Evolutionary conservation across 2,113 vertebrate genomes (phyloP).

Genomic region (Sula dactylatra): DNA sequence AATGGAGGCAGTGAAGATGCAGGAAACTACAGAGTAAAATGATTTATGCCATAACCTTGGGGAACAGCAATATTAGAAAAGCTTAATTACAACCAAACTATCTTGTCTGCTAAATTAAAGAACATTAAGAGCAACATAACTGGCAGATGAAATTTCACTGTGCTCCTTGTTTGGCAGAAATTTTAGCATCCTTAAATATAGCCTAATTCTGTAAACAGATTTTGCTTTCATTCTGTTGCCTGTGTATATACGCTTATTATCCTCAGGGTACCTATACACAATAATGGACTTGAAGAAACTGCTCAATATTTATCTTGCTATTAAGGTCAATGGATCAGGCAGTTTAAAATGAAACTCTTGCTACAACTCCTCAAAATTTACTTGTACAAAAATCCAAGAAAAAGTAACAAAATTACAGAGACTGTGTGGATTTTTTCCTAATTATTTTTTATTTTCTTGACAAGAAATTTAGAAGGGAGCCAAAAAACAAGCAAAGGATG

Average conservation of each 20-base stretch:
- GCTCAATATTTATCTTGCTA: background rate
- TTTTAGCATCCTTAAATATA: constrained; percentile 4
- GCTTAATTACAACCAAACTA: constrained; percentile 44
- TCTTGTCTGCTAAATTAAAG: constrained; percentile 47
- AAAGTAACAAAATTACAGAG: background rate
- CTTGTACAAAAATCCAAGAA: background rate
- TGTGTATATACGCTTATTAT: background rate
- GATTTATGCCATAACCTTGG: background rate
- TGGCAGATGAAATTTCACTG: constrained; percentile 26
- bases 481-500: background rate
- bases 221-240: background rate
- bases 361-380: background rate
- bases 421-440: background rate
- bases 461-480: background rate
- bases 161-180: constrained; percentile 17
- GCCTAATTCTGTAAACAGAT: background rate
- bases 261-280: background rate
- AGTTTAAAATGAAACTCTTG: background rate
- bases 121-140: constrained; percentile 30
- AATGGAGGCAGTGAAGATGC: background rate
- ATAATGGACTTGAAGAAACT: background rate
- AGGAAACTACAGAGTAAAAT: background rate
- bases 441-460: background rate
- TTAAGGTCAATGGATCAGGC: background rate
- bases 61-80: constrained; percentile 35